Conservation (phyloP, 2,888 invertebrate genomes). For the Macrosoma leucophasiata region DNA sequence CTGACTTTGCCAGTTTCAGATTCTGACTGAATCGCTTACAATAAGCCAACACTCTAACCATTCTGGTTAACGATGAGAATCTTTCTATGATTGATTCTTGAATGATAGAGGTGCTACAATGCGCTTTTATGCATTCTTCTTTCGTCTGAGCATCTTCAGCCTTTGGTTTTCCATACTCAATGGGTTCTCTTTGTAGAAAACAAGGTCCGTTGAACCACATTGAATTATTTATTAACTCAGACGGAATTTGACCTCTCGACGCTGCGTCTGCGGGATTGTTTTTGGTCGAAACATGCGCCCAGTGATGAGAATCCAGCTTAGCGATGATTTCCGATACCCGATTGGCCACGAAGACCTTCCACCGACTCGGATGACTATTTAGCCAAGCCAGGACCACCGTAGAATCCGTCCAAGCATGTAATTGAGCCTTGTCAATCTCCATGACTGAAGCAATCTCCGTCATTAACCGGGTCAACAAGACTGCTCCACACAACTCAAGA, state of each 20-base stretch:
- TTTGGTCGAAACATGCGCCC: slow-evolving; percentile 21
- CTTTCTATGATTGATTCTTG: slow-evolving; percentile 12
- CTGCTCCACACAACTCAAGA: slow-evolving; percentile 24
- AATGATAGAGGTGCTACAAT: no score
- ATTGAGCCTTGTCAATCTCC: slow-evolving; percentile 3
- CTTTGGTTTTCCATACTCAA: neutral
- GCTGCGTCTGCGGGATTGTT: slow-evolving; percentile 31
- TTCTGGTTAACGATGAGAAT: slow-evolving; percentile 13
- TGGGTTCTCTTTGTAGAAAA: slow-evolving; percentile 7
- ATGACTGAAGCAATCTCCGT: slow-evolving; percentile 12
- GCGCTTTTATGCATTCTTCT: no score
- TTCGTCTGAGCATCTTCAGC: neutral
- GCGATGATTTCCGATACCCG: slow-evolving; percentile 24
- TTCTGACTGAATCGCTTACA: slow-evolving; percentile 16
- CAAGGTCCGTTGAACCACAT: slow-evolving; percentile 18
- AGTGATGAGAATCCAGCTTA: slow-evolving; percentile 29
- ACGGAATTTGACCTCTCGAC: slow-evolving; percentile 22
- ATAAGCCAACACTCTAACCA: slow-evolving; percentile 16
- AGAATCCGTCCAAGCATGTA: slow-evolving; percentile 23
- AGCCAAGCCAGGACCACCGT: slow-evolving; percentile 23
- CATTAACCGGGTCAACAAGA: slow-evolving; percentile 16
- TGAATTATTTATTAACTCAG: slow-evolving; percentile 3
- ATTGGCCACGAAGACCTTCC: slow-evolving; percentile 25
- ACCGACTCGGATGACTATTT: slow-evolving; percentile 14
- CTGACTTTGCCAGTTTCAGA: slow-evolving; percentile 2